Evolutionary conservation across 2,797 vertebrate genomes (phyloP).

Genomic region (Gymnothorax reevesii): DNA sequence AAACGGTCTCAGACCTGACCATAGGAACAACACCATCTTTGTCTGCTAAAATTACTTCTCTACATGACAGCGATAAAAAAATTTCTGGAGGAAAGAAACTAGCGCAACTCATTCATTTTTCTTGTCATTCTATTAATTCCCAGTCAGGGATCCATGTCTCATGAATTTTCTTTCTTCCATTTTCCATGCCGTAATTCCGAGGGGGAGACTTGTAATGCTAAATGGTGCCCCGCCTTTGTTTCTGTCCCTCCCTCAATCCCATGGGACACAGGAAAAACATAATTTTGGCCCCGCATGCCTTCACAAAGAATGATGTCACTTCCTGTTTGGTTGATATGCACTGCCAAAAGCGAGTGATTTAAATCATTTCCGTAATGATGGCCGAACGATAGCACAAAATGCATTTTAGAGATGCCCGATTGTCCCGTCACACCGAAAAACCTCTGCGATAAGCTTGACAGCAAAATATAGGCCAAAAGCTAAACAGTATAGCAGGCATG

Average conservation of each 20-base stretch:
- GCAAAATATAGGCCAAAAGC: neutral
- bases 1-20: neutral
- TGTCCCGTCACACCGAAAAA: neutral
- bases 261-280: neutral
- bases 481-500: no score
- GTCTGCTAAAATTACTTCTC: neutral
- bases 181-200: slow-evolving; percentile 14
- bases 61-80: neutral
- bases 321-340: neutral
- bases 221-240: neutral
- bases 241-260: slow-evolving; percentile 7
- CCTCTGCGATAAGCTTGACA: neutral
- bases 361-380: neutral
- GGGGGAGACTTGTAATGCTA: neutral
- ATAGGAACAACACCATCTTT: slow-evolving; percentile 12
- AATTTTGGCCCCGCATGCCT: slow-evolving; percentile 18
- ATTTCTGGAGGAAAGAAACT: neutral
- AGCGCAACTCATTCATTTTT: neutral
- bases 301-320: slow-evolving; percentile 26
- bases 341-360: neutral
- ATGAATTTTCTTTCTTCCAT: neutral
- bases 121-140: neutral
- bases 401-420: neutral
- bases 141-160: neutral
- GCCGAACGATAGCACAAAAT: neutral